Conservation (phyloP, 2,113 vertebrate genomes). For the Ageneiosus marmoratus region DNA sequence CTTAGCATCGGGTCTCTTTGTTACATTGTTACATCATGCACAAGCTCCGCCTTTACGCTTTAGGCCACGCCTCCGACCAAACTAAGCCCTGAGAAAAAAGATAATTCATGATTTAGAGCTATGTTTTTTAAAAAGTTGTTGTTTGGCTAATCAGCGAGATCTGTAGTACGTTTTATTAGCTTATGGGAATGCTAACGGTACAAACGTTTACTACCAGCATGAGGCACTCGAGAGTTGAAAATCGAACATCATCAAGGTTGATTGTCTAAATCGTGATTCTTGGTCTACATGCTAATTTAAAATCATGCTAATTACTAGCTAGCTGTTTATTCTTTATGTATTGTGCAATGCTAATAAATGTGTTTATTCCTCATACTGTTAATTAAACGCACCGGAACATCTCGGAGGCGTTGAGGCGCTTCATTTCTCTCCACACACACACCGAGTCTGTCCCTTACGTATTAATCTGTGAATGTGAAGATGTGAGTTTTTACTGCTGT, state of each 20-base stretch:
- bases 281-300: background rate
- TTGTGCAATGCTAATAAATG: background rate
- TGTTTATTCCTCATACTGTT: background rate
- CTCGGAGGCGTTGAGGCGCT: background rate
- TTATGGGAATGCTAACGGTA: background rate
- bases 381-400: background rate
- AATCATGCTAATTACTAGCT: background rate
- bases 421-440: background rate
- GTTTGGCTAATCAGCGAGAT: background rate
- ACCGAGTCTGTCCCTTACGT: slow-evolving; percentile 46
- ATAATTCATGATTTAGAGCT: background rate
- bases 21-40: no score
- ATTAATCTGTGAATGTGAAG: slow-evolving; percentile 65
- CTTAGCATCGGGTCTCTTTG: no score
- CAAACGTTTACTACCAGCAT: background rate
- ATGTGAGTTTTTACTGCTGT: slow-evolving; percentile 58
- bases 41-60: background rate
- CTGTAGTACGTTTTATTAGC: background rate
- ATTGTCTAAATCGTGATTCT: background rate
- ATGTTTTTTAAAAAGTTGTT: no score
- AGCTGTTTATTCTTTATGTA: background rate
- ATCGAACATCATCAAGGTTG: no score
- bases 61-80: background rate
- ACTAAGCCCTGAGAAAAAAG: background rate
- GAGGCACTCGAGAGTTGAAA: background rate